Percentiles rank a stretch among this genome's conserved stretches.
phyloP scores from a whole-genome alignment of 2,797 vertebrate genomes.

The Peromyscus eremicus region DNA sequence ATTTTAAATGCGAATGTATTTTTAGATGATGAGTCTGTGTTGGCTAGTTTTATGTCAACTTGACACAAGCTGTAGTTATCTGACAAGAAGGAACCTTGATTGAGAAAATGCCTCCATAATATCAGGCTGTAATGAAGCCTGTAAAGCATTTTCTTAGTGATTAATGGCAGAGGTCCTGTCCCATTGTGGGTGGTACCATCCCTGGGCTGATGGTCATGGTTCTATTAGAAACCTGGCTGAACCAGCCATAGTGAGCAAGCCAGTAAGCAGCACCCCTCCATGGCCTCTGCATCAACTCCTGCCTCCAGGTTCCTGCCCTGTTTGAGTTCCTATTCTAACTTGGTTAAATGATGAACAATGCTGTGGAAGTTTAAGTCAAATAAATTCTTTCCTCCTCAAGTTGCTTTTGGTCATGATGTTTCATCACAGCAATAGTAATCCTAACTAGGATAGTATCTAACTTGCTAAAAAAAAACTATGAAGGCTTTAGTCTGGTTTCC shows the following conservation, averaged over 20 bases:
- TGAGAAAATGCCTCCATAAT: not conserved
- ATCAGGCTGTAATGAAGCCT: not conserved
- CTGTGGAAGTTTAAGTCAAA: not conserved
- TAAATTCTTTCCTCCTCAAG: not conserved
- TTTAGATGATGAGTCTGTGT: not conserved
- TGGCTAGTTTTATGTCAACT: not conserved
- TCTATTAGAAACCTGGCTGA: not conserved
- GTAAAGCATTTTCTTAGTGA: not conserved
- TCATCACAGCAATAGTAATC: not conserved
- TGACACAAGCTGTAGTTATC: no score
- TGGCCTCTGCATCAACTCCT: not conserved
- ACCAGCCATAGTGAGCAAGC: not conserved
- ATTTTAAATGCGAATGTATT: not conserved
- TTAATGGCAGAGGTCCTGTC: not conserved
- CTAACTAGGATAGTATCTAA: not conserved
- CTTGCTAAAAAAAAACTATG: not conserved
- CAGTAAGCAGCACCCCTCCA: not conserved
- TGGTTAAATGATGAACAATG: not conserved
- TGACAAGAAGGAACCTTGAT: not conserved
- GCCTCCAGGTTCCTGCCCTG: not conserved
- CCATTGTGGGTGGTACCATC: not conserved
- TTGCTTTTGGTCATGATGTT: not conserved
- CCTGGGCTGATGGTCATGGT: not conserved
- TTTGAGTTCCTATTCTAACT: not conserved
- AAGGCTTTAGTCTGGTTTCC: not conserved